These are phyloP conservation scores for Myotis brandtii DNA, from an alignment of 2,113 vertebrate genomes.

Conservation along the genomic window DNA sequence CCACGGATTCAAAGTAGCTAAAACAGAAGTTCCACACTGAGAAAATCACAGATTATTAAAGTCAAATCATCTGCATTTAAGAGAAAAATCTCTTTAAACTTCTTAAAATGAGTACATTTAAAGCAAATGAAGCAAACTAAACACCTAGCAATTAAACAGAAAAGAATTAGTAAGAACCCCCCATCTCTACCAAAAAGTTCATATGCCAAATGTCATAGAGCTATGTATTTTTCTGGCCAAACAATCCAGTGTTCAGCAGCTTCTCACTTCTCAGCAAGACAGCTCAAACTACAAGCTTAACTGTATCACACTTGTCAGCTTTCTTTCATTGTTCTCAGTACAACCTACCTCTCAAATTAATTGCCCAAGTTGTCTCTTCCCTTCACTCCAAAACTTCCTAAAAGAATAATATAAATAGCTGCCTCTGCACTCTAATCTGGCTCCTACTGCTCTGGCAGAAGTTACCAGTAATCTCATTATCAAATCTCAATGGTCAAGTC, in stretches of 20 bases:
- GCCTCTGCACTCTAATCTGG: background rate
- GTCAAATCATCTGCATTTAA: conserved; percentile 43
- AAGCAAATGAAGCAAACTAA: conserved; percentile 45
- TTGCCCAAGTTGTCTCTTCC: background rate
- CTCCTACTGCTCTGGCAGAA: conserved; percentile 12
- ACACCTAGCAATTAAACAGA: background rate
- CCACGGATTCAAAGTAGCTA: conserved; percentile 19
- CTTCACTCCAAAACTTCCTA: background rate
- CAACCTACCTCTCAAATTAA: conserved; percentile 20
- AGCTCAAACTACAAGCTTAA: background rate
- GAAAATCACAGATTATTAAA: conserved; percentile 31
- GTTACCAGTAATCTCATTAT: conserved; percentile 24
- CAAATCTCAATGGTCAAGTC: background rate
- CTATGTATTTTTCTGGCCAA: conserved; percentile 42
- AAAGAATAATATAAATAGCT: background rate
- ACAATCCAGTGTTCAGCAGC: background rate
- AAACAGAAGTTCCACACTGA: background rate
- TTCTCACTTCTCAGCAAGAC: background rate
- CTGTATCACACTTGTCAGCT: background rate
- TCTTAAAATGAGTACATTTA: conserved; percentile 31
- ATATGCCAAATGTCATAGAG: background rate
- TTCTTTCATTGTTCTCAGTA: conserved; percentile 27
- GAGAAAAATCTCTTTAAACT: conserved; percentile 12
- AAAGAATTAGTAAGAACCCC: conserved; percentile 21
- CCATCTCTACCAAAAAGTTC: background rate